A percentile compares a stretch with the other conserved stretches of the same genome.
Evolutionary conservation across 2,888 invertebrate species (phyloP).

Genomic region (Arge pagana): DNA sequence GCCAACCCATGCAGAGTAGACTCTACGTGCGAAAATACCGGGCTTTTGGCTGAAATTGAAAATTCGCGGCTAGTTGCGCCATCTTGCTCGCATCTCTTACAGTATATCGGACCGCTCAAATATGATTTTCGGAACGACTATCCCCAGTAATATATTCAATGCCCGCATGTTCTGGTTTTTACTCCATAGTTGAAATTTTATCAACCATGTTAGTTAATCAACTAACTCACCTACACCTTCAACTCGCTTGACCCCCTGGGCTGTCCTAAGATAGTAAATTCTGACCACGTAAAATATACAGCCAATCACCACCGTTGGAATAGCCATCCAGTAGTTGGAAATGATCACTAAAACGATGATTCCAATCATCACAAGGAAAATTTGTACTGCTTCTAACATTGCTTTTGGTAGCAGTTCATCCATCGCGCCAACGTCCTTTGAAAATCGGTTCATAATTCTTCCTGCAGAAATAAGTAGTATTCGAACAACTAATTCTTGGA

Average conservation of each 20-base stretch:
- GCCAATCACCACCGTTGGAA: conserved; percentile 66
- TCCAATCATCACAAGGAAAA: conserved; percentile 57
- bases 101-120: not conserved
- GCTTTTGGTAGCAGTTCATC: conserved; percentile 64
- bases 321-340: conserved; percentile 70
- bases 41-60: conserved; percentile 71
- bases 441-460: conserved; percentile 74
- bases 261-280: conserved; percentile 69
- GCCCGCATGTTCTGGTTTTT: no score
- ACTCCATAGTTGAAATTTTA: no score
- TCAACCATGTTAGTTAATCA: conserved; percentile 3
- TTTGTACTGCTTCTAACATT: conserved; percentile 63
- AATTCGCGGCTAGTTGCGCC: no score
- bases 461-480: no score
- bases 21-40: conserved; percentile 88
- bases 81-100: not conserved
- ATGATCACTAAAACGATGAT: conserved; percentile 60
- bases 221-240: conserved; percentile 60
- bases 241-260: conserved; percentile 72
- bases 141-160: no score
- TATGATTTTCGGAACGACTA: no score
- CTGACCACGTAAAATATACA: conserved; percentile 67
- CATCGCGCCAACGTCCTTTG: conserved; percentile 72
- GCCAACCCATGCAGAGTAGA: conserved; percentile 83
- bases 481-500: no score